Percentiles rank a stretch among this genome's conserved stretches.
These are phyloP conservation scores for Pantherophis guttatus DNA, from an alignment of 2,113 vertebrate genomes.

Conservation along the genomic window DNA sequence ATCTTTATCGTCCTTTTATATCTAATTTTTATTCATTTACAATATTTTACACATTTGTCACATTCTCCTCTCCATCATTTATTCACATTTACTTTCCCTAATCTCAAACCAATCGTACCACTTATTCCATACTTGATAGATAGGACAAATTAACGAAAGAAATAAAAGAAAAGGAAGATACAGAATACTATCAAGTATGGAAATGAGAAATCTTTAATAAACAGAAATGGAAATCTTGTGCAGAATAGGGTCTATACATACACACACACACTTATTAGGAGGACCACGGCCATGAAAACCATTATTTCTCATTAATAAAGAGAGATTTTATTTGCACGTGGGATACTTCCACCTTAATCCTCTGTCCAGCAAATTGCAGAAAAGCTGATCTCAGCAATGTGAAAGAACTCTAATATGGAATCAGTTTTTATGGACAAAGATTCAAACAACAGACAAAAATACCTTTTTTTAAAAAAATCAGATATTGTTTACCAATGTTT, in stretches of 20 bases:
- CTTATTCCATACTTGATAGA: no score
- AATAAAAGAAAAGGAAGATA: no score
- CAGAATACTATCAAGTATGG: no score
- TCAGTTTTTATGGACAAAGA: background rate
- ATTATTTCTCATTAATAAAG: background rate
- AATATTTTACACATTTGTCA: no score
- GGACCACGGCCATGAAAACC: background rate
- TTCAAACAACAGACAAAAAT: background rate
- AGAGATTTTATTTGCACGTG: background rate
- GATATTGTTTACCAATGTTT: background rate
- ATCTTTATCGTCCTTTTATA: no score
- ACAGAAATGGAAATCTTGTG: background rate
- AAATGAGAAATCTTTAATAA: background rate
- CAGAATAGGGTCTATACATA: background rate
- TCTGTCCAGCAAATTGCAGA: background rate
- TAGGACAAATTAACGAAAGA: no score
- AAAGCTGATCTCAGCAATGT: background rate
- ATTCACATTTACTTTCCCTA: no score
- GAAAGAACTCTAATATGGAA: background rate
- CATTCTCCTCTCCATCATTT: no score
- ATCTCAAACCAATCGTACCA: no score
- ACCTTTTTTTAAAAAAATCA: background rate
- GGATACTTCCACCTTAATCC: background rate
- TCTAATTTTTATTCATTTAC: no score
- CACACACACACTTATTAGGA: background rate